Conservation (phyloP, 2,113 vertebrate genomes). For the Datnioides undecimradiatus region DNA sequence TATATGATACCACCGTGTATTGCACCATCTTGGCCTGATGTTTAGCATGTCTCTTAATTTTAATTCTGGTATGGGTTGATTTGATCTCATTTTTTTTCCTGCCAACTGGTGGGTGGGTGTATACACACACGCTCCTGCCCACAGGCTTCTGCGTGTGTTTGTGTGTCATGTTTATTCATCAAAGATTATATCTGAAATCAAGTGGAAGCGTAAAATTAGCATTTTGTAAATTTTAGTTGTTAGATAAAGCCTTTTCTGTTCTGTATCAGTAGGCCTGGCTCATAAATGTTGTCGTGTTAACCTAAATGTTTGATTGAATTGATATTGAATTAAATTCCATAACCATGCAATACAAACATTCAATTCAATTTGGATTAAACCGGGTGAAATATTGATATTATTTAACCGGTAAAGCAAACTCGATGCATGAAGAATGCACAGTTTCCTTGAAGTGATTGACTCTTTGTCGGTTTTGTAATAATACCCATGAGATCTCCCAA, state of each 20-base stretch:
- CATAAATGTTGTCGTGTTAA: conserved; percentile 10
- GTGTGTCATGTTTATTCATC: conserved; percentile 72
- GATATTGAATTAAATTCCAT: not conserved
- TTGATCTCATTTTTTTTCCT: conserved; percentile 58
- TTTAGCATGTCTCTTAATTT: conserved; percentile 46
- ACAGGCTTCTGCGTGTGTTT: conserved; percentile 48
- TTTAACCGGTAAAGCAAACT: not conserved
- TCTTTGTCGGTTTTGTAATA: not conserved
- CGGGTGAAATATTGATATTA: not conserved
- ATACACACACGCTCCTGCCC: conserved; percentile 44
- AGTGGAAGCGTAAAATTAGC: conserved; percentile 72
- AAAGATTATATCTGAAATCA: conserved; percentile 70
- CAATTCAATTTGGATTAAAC: conserved; percentile 1
- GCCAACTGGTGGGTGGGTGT: conserved; percentile 67
- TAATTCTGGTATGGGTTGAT: conserved; percentile 56
- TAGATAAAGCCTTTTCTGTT: conserved; percentile 38
- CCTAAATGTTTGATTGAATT: conserved; percentile 4
- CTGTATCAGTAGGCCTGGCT: conserved; percentile 10
- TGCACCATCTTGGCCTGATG: conserved; percentile 8
- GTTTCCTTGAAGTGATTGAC: not conserved
- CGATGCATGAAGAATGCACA: not conserved
- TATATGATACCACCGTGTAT: conserved; percentile 16
- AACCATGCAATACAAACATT: not conserved
- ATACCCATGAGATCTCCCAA: not conserved
- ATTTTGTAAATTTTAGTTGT: conserved; percentile 67